Conservation (phyloP, 2,888 invertebrate species). For the Oscheius sp. region DNA sequence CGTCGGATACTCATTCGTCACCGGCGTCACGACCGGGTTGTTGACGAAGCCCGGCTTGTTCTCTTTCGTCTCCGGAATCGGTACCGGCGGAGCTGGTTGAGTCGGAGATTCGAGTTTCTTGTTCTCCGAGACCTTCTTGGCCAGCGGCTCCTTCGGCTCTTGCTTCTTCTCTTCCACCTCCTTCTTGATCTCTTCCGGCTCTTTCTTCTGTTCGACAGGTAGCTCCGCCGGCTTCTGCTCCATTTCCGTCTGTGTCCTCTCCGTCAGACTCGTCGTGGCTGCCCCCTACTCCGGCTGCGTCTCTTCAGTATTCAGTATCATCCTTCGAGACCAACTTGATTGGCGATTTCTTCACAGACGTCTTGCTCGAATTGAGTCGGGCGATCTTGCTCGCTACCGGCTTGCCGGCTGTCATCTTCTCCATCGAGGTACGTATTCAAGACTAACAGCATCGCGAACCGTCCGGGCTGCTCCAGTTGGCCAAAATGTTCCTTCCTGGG, state of each 20-base stretch:
- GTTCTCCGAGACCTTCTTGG: background rate
- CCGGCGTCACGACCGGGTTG: conserved; percentile 25
- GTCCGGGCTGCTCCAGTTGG: too few species aligned
- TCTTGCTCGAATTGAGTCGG: too few species aligned
- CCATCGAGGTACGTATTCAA: too few species aligned
- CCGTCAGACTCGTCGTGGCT: too few species aligned
- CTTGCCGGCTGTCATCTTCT: too few species aligned
- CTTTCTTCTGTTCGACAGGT: background rate
- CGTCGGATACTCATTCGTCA: conserved; percentile 31
- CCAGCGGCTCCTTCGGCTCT: background rate
- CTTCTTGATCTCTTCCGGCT: background rate
- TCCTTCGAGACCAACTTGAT: too few species aligned
- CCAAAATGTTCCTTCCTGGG: too few species aligned
- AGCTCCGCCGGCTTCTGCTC: background rate
- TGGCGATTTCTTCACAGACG: too few species aligned
- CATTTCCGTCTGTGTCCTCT: background rate
- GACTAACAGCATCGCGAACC: too few species aligned
- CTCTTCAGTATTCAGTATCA: too few species aligned
- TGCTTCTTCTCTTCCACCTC: background rate
- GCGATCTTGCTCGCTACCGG: too few species aligned
- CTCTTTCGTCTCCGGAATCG: background rate
- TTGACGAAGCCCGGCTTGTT: background rate
- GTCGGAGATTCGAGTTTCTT: background rate
- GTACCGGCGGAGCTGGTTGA: background rate
- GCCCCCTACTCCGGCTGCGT: too few species aligned